These are phyloP conservation scores for Pelochelys cantorii DNA, from an alignment of 2,797 vertebrate species.

Conservation along the genomic window DNA sequence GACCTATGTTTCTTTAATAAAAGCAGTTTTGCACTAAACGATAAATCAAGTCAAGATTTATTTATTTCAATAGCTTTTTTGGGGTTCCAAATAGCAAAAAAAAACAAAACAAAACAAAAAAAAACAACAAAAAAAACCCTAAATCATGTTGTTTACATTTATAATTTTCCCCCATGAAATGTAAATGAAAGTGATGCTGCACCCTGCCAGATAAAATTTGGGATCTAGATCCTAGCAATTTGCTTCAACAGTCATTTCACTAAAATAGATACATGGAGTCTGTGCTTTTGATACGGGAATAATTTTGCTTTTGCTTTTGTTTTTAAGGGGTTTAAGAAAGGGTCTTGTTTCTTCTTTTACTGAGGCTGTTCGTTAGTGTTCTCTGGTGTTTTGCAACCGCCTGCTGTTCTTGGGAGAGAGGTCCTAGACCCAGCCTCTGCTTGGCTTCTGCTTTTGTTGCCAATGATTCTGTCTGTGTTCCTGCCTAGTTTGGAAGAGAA, in stretches of 20 bases:
- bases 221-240: conserved; percentile 17
- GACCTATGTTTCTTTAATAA: conserved; percentile 59
- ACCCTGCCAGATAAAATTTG: conserved; percentile 49
- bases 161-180: conserved; percentile 23
- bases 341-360: neutral
- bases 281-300: neutral
- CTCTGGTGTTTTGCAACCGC: neutral
- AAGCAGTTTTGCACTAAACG: conserved; percentile 49
- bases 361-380: neutral
- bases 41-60: conserved; percentile 53
- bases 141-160: conserved; percentile 41
- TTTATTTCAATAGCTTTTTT: conserved; percentile 25
- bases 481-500: neutral
- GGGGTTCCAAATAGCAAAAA: conserved; percentile 43
- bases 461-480: neutral
- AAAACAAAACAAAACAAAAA: neutral
- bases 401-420: neutral
- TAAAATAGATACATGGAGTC: conserved; percentile 22
- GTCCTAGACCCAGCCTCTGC: neutral
- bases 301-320: neutral
- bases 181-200: conserved; percentile 28
- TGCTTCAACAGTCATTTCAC: conserved; percentile 15
- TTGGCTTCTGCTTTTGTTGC: neutral
- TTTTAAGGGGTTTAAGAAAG: neutral
- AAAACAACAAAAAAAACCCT: neutral